Conservation (phyloP, 2,888 invertebrate species). For the Selenia dentaria region DNA sequence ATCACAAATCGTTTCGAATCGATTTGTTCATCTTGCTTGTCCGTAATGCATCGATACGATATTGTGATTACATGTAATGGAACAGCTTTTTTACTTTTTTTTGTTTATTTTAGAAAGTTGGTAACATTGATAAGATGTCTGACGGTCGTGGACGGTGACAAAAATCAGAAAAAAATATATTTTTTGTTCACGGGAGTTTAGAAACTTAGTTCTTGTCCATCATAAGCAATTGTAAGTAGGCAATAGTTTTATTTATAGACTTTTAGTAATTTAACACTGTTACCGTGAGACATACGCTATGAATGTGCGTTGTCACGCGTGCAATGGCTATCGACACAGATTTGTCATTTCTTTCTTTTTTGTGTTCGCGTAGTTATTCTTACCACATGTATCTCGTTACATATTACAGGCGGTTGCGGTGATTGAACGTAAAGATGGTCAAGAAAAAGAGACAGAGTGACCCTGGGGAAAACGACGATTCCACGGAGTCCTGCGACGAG, state of each 20-base stretch:
- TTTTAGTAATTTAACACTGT: conserved; percentile 34
- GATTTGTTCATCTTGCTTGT: too few species aligned
- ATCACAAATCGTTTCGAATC: too few species aligned
- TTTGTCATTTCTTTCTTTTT: conserved; percentile 83
- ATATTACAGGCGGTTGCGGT: conserved; percentile 71
- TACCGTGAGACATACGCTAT: conserved; percentile 41
- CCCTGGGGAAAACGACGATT: conserved; percentile 86
- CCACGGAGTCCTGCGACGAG: conserved; percentile 90
- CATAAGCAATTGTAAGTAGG: conserved; percentile 75
- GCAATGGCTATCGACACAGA: conserved; percentile 81
- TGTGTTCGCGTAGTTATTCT: conserved; percentile 77
- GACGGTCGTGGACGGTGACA: conserved; percentile 73
- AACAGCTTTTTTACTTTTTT: too few species aligned
- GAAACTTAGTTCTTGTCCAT: conserved; percentile 47
- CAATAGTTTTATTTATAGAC: conserved; percentile 40
- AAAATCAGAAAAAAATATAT: conserved; percentile 56
- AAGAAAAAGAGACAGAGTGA: conserved; percentile 90
- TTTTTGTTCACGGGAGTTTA: conserved; percentile 48
- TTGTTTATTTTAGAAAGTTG: conserved; percentile 47
- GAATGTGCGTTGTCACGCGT: conserved; percentile 84
- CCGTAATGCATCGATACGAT: too few species aligned
- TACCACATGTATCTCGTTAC: conserved; percentile 81
- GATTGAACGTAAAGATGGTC: conserved; percentile 84
- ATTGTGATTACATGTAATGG: too few species aligned
- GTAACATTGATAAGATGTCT: conserved; percentile 76